phyloP scores from a whole-genome alignment of 2,797 vertebrate species.

The Hylomyscus alleni region DNA sequence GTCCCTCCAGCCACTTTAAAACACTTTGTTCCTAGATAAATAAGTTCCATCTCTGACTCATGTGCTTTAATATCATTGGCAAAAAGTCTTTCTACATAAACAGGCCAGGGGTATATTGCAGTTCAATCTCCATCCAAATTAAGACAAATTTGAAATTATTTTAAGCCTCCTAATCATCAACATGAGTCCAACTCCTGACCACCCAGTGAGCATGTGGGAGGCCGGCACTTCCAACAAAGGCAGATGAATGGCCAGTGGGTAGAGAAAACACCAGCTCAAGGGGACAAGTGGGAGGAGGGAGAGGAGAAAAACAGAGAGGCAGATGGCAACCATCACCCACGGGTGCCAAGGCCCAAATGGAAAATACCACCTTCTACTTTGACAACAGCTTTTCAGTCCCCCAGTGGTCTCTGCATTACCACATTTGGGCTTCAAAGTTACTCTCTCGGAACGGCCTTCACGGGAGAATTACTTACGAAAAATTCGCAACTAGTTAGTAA shows the following conservation, averaged over 20 bases:
- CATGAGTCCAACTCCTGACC: conserved; percentile 39
- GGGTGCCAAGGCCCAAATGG: not conserved
- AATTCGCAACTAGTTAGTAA: not conserved
- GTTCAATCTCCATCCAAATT: conserved; percentile 69
- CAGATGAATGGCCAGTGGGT: not conserved
- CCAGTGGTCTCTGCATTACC: not conserved
- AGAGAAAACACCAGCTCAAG: not conserved
- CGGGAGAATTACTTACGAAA: not conserved
- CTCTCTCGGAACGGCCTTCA: not conserved
- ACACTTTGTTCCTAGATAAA: conserved; percentile 68
- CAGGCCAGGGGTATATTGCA: conserved; percentile 55
- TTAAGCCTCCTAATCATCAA: conserved; percentile 71
- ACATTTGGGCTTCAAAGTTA: not conserved
- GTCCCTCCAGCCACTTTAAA: conserved; percentile 56
- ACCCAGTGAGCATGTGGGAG: conserved; percentile 35
- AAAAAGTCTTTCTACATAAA: conserved; percentile 74
- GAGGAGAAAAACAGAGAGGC: not conserved
- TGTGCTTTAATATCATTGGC: conserved; percentile 70
- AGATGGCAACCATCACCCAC: not conserved
- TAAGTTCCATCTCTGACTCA: conserved; percentile 71
- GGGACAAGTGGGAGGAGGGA: not conserved
- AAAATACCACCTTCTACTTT: not conserved
- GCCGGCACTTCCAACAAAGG: not conserved
- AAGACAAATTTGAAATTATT: conserved; percentile 74
- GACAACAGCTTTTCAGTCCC: not conserved